Evolutionary conservation across 1,140 invertebrate genomes (phyloP).

Genomic region (Zaprionus vittiger): DNA sequence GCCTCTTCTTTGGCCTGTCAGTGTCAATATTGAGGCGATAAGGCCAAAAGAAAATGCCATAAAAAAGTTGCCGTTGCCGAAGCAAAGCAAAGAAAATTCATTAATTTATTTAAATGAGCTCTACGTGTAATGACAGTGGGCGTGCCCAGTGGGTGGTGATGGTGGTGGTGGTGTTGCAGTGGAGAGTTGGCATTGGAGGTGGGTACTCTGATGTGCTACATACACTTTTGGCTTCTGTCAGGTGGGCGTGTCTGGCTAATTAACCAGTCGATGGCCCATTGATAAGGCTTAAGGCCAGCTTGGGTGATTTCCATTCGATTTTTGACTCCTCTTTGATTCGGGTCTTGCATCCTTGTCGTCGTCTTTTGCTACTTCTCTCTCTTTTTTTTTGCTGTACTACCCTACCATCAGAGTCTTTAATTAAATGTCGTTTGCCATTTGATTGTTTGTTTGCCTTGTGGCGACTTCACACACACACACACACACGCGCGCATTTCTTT

Average conservation of each 20-base stretch:
- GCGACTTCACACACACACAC: constrained; percentile 22
- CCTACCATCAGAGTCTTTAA: constrained; percentile 51
- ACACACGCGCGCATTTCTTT: constrained; percentile 6
- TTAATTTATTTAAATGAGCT: constrained; percentile 79
- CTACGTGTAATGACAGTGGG: constrained; percentile 66
- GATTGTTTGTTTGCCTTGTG: constrained; percentile 61
- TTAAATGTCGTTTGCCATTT: constrained; percentile 74
- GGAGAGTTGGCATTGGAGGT: neutral
- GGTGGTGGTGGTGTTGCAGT: too few species aligned
- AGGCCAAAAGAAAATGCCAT: constrained; percentile 55
- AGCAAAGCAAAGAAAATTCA: constrained; percentile 54
- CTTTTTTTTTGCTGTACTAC: neutral
- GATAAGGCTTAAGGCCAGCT: constrained; percentile 48
- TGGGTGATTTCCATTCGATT: neutral
- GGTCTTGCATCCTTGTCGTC: neutral
- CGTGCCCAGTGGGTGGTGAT: neutral
- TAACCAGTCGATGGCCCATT: constrained; percentile 67
- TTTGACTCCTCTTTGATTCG: constrained; percentile 7
- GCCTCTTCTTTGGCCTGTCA: constrained; percentile 29
- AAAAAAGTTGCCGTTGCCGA: constrained; percentile 51
- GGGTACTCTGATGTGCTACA: neutral
- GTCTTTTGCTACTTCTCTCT: neutral
- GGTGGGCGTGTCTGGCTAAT: constrained; percentile 56
- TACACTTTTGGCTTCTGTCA: constrained; percentile 12
- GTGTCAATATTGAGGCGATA: constrained; percentile 54